phyloP scores from a whole-genome alignment of 2,888 invertebrate genomes.

The Dryomyza anilis region DNA sequence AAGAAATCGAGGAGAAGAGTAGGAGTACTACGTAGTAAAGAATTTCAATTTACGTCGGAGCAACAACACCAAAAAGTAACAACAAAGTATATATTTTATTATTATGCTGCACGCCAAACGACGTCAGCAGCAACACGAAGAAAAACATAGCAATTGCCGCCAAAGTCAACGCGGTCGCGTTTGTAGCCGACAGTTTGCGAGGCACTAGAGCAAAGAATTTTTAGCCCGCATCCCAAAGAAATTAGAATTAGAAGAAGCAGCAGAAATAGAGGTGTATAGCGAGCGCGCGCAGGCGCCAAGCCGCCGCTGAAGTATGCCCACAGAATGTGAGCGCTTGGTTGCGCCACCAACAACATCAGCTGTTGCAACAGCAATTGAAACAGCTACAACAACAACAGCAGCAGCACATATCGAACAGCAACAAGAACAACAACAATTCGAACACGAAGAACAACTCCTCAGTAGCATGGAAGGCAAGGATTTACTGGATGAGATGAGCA shows the following conservation, averaged over 20 bases:
- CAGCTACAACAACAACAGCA: constrained; percentile 18
- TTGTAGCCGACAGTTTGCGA: too few species aligned
- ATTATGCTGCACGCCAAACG: constrained; percentile 5
- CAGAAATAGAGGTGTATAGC: too few species aligned
- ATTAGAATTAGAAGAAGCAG: too few species aligned
- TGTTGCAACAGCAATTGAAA: constrained; percentile 23
- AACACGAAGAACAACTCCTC: constrained; percentile 18
- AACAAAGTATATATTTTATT: too few species aligned
- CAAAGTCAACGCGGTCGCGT: constrained; percentile 1
- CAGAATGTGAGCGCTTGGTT: constrained; percentile 40
- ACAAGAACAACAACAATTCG: constrained; percentile 10
- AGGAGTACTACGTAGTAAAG: too few species aligned
- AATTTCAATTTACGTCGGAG: too few species aligned
- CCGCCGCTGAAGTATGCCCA: constrained; percentile 34
- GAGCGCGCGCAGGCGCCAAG: too few species aligned
- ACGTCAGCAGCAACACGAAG: constrained; percentile 8
- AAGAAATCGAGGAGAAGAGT: too few species aligned
- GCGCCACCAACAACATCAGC: constrained; percentile 33
- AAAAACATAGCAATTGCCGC: constrained; percentile 3
- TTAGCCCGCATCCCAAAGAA: too few species aligned
- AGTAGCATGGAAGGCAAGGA: constrained; percentile 24
- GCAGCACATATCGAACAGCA: constrained; percentile 22
- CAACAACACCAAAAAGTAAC: too few species aligned
- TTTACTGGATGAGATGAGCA: constrained; percentile 47
- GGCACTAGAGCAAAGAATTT: background rate